A percentile compares a stretch with the other conserved stretches of the same genome.
These are phyloP conservation scores for Alcedo quadribrachys DNA, from an alignment of 2,797 vertebrate genomes.

Conservation along the genomic window DNA sequence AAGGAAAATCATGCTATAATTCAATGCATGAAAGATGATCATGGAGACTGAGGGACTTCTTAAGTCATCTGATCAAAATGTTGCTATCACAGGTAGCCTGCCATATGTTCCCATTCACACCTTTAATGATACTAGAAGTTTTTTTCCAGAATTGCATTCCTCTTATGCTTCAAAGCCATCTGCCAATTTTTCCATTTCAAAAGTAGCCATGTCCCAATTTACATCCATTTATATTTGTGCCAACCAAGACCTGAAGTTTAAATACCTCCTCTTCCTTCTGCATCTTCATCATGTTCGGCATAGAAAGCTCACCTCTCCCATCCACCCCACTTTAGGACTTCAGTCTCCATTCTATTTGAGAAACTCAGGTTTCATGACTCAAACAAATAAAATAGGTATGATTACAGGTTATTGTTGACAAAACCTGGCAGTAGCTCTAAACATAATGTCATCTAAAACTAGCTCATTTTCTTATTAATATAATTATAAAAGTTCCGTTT, in stretches of 20 bases:
- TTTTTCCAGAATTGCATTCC: neutral
- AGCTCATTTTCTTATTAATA: neutral
- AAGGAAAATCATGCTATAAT: neutral
- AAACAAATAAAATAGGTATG: neutral
- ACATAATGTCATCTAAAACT: neutral
- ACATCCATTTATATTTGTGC: neutral
- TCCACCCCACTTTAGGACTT: neutral
- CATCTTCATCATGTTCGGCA: neutral
- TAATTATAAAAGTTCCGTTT: neutral
- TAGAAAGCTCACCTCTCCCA: neutral
- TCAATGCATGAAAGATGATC: neutral
- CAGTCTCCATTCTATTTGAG: neutral
- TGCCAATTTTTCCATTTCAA: neutral
- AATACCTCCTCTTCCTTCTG: neutral
- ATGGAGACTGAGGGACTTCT: neutral
- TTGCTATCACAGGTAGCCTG: neutral
- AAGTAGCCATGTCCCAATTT: neutral
- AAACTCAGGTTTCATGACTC: neutral
- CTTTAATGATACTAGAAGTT: neutral
- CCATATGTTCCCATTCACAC: neutral
- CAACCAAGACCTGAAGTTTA: neutral
- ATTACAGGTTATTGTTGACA: neutral
- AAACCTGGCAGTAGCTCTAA: neutral
- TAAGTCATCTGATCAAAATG: neutral
- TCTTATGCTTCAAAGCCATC: neutral